Conservation (phyloP, 2,797 vertebrate species). For the Agapornis canus region DNA sequence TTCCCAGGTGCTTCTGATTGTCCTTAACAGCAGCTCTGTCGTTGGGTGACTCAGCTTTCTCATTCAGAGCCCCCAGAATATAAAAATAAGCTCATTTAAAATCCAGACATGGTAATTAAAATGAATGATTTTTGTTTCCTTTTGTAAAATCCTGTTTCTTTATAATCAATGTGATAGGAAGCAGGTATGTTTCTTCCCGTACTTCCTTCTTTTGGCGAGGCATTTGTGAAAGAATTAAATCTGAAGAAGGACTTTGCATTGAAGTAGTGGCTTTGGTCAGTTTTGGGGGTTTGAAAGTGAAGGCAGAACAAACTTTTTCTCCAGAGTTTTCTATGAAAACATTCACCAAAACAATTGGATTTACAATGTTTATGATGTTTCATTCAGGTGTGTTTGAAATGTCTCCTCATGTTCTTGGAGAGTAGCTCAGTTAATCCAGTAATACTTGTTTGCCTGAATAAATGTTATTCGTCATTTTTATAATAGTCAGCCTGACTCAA, state of each 20-base stretch:
- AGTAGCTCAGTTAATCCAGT: neutral
- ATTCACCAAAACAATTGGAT: neutral
- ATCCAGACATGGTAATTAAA: neutral
- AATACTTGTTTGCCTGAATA: neutral
- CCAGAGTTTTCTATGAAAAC: neutral
- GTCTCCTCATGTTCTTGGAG: neutral
- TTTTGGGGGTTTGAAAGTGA: neutral
- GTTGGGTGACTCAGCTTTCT: neutral
- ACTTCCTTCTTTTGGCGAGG: neutral
- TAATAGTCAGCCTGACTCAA: neutral
- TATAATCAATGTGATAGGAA: neutral
- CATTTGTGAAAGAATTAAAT: neutral
- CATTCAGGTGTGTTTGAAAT: neutral
- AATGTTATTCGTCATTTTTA: neutral
- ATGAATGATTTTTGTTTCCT: neutral
- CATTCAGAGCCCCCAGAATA: neutral
- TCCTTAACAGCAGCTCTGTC: neutral
- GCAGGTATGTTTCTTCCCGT: neutral
- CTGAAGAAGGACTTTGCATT: neutral
- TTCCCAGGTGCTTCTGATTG: neutral
- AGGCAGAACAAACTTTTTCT: neutral
- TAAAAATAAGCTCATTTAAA: neutral
- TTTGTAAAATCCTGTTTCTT: neutral
- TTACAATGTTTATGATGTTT: neutral
- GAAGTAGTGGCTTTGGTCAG: neutral